Conservation (phyloP, 2,113 vertebrate genomes). For the Melospiza georgiana region DNA sequence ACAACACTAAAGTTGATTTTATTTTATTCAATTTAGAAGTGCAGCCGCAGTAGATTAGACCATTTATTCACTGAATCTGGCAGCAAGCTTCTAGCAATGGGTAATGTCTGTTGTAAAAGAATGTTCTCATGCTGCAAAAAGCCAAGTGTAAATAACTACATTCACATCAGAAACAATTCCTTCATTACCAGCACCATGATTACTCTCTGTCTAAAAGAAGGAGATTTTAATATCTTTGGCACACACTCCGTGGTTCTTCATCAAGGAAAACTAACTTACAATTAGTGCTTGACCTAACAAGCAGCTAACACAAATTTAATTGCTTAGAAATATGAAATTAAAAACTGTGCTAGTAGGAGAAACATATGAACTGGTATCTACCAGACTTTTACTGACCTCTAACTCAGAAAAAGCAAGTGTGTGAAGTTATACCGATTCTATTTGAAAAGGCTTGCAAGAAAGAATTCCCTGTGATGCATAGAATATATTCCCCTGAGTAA, state of each 20-base stretch:
- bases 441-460: not conserved
- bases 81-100: not conserved
- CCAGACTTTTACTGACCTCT: not conserved
- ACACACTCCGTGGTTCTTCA: not conserved
- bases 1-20: slow-evolving; percentile 10
- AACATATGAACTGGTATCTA: not conserved
- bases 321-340: not conserved
- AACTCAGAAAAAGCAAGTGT: not conserved
- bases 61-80: slow-evolving; percentile 25
- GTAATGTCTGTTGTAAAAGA: not conserved
- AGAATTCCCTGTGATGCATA: not conserved
- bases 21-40: slow-evolving; percentile 19
- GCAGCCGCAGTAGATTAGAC: not conserved
- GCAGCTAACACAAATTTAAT: not conserved
- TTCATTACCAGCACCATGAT: not conserved
- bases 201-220: not conserved
- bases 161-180: not conserved
- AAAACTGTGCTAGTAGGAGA: not conserved
- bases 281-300: not conserved
- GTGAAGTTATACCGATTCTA: fast-evolving
- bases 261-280: not conserved
- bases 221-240: not conserved
- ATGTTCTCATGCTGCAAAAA: not conserved
- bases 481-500: not conserved
- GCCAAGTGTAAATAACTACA: not conserved